Evolutionary conservation across 2,888 invertebrate species (phyloP).

Genomic region (Scaptomyza polygonia): DNA sequence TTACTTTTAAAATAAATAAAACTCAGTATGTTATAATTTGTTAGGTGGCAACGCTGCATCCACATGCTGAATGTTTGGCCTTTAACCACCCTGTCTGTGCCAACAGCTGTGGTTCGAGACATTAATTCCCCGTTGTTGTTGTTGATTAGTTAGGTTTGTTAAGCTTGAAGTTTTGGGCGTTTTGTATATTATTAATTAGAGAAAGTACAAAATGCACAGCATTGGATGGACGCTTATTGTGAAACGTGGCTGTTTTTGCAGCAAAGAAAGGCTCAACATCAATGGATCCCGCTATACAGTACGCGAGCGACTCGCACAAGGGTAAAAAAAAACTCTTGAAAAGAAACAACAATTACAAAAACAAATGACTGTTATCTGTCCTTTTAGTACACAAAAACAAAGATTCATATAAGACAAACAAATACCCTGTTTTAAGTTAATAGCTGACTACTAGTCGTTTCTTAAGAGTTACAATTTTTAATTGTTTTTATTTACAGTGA

Average conservation of each 20-base stretch:
- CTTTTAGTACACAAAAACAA: neutral
- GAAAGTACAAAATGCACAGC: conserved; percentile 86
- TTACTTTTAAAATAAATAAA: conserved; percentile 15
- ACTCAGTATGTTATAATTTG: neutral
- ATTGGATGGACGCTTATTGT: conserved; percentile 89
- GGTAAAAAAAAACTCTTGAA: conserved; percentile 84
- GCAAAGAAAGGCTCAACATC: conserved; percentile 89
- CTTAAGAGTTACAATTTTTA: neutral
- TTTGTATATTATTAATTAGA: conserved; percentile 49
- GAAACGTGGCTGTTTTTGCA: conserved; percentile 91
- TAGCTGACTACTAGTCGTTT: neutral
- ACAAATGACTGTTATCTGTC: neutral
- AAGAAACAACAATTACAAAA: conserved; percentile 6
- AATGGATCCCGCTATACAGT: conserved; percentile 89
- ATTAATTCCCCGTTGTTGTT: conserved; percentile 38
- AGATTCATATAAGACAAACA: neutral
- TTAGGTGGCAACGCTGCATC: conserved; percentile 54
- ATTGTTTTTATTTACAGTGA: neutral
- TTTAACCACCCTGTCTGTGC: conserved; percentile 43
- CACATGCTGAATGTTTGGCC: conserved; percentile 31
- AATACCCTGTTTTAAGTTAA: neutral
- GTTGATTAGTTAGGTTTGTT: conserved; percentile 52
- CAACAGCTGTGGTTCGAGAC: conserved; percentile 48
- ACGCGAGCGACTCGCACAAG: conserved; percentile 90
- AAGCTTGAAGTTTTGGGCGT: conserved; percentile 54